phyloP scores from a whole-genome alignment of 2,113 vertebrate genomes.

The Ophthalmotilapia sp. region DNA sequence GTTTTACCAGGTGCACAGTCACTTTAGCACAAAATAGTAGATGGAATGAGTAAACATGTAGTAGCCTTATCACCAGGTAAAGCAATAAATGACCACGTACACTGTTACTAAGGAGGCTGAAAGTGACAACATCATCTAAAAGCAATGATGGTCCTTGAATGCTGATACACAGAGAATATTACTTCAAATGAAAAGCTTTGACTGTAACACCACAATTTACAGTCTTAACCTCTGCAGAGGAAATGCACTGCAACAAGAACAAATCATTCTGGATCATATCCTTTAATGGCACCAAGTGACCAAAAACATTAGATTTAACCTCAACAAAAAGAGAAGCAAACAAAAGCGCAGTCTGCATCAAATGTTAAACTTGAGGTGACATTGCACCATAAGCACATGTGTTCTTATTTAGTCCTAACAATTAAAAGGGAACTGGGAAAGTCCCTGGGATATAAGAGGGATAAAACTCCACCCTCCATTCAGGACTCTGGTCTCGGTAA shows the following conservation, averaged over 20 bases:
- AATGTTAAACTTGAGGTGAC: slow-evolving; percentile 14
- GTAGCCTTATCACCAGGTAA: background rate
- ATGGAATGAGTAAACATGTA: background rate
- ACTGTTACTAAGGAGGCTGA: background rate
- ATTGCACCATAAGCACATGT: slow-evolving; percentile 1
- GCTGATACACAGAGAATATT: background rate
- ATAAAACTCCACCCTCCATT: background rate
- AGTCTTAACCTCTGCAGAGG: background rate
- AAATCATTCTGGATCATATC: background rate
- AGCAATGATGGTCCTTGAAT: slow-evolving; percentile 7
- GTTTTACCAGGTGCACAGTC: slow-evolving; percentile 3
- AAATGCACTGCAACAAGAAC: slow-evolving; percentile 22
- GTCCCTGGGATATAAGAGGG: slow-evolving; percentile 6
- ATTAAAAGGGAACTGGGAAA: background rate
- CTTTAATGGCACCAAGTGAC: slow-evolving; percentile 25
- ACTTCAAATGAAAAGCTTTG: background rate
- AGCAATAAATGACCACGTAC: background rate
- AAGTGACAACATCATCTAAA: background rate
- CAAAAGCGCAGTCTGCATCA: slow-evolving; percentile 3
- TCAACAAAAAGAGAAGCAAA: slow-evolving; percentile 1
- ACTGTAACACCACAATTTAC: background rate
- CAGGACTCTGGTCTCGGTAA: slow-evolving; percentile 1
- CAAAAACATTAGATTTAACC: background rate
- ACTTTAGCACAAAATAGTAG: background rate
- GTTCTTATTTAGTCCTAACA: slow-evolving; percentile 20